phyloP scores from a whole-genome alignment of 2,888 invertebrate genomes.

The Tetropium fuscum region DNA sequence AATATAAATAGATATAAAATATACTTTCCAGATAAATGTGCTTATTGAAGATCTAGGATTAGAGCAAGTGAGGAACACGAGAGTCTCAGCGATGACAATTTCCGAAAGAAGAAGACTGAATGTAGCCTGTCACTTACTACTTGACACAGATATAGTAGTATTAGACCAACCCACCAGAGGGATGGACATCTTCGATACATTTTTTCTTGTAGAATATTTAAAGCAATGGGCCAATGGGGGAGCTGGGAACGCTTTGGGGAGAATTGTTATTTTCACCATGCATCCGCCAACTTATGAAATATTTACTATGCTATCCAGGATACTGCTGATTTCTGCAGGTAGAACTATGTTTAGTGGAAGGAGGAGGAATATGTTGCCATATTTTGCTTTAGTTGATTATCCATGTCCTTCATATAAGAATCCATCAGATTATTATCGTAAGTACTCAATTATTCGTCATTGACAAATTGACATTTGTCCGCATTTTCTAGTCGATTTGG shows the following conservation, averaged over 20 bases:
- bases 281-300: constrained; percentile 97
- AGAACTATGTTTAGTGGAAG: constrained; percentile 92
- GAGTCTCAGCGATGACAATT: constrained; percentile 86
- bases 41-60: constrained; percentile 92
- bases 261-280: constrained; percentile 90
- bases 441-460: constrained; percentile 62
- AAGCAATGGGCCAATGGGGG: constrained; percentile 85
- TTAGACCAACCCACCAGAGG: constrained; percentile 88
- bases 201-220: constrained; percentile 93
- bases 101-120: constrained; percentile 90
- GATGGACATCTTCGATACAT: constrained; percentile 96
- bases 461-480: neutral
- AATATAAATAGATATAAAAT: neutral
- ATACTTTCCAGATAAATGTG: constrained; percentile 78
- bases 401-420: constrained; percentile 97
- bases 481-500: constrained; percentile 83
- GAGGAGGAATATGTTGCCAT: constrained; percentile 90
- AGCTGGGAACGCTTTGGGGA: constrained; percentile 68
- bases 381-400: constrained; percentile 89
- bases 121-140: constrained; percentile 88
- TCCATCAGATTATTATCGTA: constrained; percentile 95
- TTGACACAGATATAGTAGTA: constrained; percentile 88
- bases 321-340: constrained; percentile 89
- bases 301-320: constrained; percentile 90
- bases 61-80: constrained; percentile 88